Conservation (phyloP, 2,113 vertebrate genomes). For the Raja brachyura region DNA sequence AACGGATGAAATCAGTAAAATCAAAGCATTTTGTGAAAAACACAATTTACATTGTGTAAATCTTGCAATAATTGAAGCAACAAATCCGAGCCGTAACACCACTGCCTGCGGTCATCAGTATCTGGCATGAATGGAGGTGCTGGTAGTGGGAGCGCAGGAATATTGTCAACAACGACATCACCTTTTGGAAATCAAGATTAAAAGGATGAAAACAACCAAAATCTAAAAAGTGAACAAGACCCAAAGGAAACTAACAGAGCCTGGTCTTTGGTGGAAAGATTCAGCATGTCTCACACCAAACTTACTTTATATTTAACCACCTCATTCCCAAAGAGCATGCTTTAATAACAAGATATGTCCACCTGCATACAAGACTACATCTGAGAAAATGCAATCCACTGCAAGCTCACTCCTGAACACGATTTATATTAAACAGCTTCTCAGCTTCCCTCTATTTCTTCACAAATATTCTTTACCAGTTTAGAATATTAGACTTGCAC, state of each 20-base stretch:
- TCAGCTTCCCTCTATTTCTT: neutral
- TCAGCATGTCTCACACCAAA: neutral
- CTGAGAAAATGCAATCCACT: neutral
- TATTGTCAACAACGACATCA: neutral
- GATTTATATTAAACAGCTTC: neutral
- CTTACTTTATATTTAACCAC: neutral
- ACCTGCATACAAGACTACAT: neutral
- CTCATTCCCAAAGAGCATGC: neutral
- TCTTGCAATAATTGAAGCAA: neutral
- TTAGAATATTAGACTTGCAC: neutral
- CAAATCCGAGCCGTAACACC: neutral
- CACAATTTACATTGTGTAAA: neutral
- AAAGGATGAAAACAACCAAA: no score
- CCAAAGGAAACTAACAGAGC: neutral
- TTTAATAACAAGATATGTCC: neutral
- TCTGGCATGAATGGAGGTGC: neutral
- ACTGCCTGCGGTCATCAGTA: neutral
- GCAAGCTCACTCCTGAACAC: neutral
- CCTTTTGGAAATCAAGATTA: neutral
- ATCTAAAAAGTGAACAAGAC: neutral
- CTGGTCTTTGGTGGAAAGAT: neutral
- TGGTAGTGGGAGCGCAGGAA: neutral
- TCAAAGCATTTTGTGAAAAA: neutral
- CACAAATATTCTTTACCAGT: neutral
- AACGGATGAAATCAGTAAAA: neutral